A percentile compares a stretch with the other conserved stretches of the same genome.
phyloP scores from a whole-genome alignment of 1,140 invertebrate genomes.

The Laupala kohalensis region DNA sequence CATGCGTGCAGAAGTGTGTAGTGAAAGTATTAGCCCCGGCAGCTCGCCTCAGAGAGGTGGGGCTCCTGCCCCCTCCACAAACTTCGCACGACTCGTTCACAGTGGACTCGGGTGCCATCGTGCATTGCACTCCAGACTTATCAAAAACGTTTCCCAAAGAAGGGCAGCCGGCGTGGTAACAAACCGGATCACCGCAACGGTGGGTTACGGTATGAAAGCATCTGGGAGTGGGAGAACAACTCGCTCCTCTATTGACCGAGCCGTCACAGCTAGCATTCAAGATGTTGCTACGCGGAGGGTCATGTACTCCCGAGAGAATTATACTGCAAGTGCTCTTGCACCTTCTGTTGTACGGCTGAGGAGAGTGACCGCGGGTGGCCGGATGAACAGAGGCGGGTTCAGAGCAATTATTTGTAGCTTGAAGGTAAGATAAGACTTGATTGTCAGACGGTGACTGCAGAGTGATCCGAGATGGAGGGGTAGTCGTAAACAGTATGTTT shows the following conservation, averaged over 20 bases:
- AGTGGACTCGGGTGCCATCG: constrained; percentile 25
- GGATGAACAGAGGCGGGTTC: constrained; percentile 25
- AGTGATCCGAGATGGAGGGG: constrained; percentile 23
- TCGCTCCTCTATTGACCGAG: background rate
- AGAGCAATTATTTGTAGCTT: constrained; percentile 37
- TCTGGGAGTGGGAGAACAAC: background rate
- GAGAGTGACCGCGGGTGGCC: constrained; percentile 23
- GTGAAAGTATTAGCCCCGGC: constrained; percentile 23
- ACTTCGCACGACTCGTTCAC: constrained; percentile 32
- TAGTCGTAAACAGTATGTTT: constrained; percentile 39
- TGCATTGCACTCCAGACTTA: background rate
- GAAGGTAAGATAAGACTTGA: constrained; percentile 4
- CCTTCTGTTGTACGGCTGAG: constrained; percentile 29
- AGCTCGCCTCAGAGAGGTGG: constrained; percentile 11
- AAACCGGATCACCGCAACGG: constrained; percentile 28
- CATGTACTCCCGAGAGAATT: constrained; percentile 20
- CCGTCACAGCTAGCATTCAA: background rate
- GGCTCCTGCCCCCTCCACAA: constrained; percentile 12
- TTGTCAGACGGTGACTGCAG: constrained; percentile 12
- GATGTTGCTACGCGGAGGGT: background rate
- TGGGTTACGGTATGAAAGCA: background rate
- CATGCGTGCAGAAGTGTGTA: constrained; percentile 30
- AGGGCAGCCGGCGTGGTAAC: constrained; percentile 21
- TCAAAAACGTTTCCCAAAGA: background rate
- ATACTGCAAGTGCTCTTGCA: constrained; percentile 58